Percentiles rank a stretch among this genome's conserved stretches.
phyloP scores from a whole-genome alignment of 2,113 vertebrate species.

The Solea solea region DNA sequence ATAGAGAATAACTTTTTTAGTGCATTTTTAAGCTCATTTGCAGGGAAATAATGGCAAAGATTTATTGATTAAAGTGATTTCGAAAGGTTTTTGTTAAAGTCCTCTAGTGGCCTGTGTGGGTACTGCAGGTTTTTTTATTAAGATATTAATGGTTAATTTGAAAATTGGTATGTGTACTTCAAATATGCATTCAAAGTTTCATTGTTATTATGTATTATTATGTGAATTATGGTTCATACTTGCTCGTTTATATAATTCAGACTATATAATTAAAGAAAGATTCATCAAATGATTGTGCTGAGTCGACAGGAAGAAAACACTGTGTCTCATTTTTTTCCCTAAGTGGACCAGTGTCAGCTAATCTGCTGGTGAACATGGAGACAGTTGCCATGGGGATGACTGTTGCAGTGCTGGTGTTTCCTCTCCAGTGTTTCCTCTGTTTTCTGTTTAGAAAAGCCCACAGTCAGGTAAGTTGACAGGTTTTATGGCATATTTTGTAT shows the following conservation, averaged over 20 bases:
- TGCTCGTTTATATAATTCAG: not conserved
- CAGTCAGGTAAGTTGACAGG: conserved; percentile 68
- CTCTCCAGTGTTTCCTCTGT: conserved; percentile 80
- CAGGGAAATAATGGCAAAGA: not conserved
- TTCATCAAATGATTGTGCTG: not conserved
- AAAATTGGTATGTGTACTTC: no score
- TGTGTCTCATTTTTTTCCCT: conserved; percentile 3
- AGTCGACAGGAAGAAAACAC: not conserved
- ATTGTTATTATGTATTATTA: no score
- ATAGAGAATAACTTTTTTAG: no score
- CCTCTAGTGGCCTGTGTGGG: no score
- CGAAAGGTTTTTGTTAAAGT: no score
- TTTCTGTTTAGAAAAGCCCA: conserved; percentile 78
- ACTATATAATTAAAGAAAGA: not conserved
- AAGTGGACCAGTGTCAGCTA: conserved; percentile 75
- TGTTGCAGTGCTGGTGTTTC: conserved; percentile 76
- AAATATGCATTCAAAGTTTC: no score
- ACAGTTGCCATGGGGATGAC: conserved; percentile 78
- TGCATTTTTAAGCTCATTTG: not conserved
- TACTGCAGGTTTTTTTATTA: no score
- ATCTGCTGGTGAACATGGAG: conserved; percentile 68
- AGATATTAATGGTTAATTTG: no score
- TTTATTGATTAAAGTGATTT: not conserved
- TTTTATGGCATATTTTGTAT: not conserved
- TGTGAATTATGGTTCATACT: no score